Conservation (phyloP, 2,797 vertebrate species). For the Eremophila alpestris region DNA sequence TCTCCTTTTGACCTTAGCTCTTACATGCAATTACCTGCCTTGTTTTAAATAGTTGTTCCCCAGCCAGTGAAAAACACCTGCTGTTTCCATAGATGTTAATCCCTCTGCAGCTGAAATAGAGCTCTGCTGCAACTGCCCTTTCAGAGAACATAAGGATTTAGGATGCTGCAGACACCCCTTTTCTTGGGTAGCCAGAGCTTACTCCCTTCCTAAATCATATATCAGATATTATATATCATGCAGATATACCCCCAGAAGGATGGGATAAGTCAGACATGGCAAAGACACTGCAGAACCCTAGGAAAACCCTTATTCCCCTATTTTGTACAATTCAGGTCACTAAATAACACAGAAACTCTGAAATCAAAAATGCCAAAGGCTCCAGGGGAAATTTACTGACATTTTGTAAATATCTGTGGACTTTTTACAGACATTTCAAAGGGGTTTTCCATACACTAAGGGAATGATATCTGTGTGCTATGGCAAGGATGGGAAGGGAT, state of each 20-base stretch:
- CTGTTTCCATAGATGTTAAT: neutral
- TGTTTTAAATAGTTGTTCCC: neutral
- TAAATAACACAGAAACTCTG: neutral
- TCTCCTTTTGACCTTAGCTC: neutral
- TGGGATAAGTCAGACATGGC: neutral
- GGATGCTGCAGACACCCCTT: neutral
- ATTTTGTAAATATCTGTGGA: neutral
- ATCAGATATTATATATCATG: neutral
- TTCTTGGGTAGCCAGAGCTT: neutral
- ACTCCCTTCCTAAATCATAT: neutral
- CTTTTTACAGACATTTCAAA: neutral
- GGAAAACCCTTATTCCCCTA: neutral
- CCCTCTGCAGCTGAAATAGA: neutral
- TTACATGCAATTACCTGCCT: neutral
- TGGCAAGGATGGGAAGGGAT: neutral
- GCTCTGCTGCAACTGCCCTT: neutral
- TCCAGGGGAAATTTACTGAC: neutral
- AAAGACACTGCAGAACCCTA: neutral
- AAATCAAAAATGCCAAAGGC: neutral
- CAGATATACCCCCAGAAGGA: neutral
- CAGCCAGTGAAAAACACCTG: neutral
- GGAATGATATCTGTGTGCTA: neutral
- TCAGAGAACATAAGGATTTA: neutral
- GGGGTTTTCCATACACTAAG: rapidly evolving
- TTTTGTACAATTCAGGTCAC: neutral